Conservation (phyloP, 2,113 vertebrate species). For the Osmerus mordax region DNA sequence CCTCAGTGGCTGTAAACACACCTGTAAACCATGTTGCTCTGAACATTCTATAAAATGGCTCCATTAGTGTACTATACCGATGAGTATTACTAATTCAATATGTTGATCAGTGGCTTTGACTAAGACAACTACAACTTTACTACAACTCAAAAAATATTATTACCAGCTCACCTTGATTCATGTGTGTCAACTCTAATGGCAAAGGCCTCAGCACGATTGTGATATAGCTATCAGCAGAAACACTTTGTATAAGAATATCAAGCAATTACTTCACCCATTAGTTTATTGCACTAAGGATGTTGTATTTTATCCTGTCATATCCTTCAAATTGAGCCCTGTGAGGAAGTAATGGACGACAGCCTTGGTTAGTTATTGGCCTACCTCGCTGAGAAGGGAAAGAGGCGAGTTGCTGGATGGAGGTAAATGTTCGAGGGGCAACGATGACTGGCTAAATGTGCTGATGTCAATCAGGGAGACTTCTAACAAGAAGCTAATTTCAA, state of each 20-base stretch:
- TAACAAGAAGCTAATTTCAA: slow-evolving; percentile 56
- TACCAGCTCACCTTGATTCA: neutral
- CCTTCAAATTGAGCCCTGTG: slow-evolving; percentile 74
- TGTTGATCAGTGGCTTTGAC: neutral
- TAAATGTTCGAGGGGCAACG: neutral
- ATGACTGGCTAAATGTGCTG: slow-evolving; percentile 41
- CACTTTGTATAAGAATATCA: slow-evolving; percentile 1
- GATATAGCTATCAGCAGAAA: too few relatives aligned
- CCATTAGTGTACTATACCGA: too few relatives aligned
- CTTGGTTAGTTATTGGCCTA: slow-evolving; percentile 52
- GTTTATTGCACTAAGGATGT: slow-evolving; percentile 30
- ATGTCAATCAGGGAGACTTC: slow-evolving; percentile 45
- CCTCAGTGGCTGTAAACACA: neutral
- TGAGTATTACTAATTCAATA: neutral
- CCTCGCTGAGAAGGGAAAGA: slow-evolving; percentile 22
- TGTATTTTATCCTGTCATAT: slow-evolving; percentile 56
- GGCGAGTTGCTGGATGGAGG: slow-evolving; percentile 5
- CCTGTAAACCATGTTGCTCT: too few relatives aligned
- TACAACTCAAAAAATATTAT: neutral
- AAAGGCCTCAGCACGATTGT: neutral
- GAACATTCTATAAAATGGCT: too few relatives aligned
- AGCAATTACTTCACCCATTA: slow-evolving; percentile 35
- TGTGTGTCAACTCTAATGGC: neutral
- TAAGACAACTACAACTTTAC: neutral
- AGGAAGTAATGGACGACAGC: slow-evolving; percentile 68